phyloP scores from a whole-genome alignment of 1,140 invertebrate genomes.

The Thrips palmi region DNA sequence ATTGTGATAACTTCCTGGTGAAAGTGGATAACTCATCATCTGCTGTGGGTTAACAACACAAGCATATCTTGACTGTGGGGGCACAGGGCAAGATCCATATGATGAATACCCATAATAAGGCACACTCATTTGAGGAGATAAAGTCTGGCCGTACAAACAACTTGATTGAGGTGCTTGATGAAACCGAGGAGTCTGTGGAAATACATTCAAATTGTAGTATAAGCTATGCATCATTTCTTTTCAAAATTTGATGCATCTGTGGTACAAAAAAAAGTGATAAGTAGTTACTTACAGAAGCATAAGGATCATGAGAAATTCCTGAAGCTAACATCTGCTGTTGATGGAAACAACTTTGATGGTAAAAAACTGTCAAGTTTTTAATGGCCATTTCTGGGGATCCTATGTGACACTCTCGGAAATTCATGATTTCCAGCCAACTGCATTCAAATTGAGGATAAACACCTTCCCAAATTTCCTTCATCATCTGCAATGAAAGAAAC shows the following conservation, averaged over 20 bases:
- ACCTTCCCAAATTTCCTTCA: constrained; percentile 35
- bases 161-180: constrained; percentile 1
- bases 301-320: background rate
- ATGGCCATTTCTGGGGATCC: constrained; percentile 35
- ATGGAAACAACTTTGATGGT: constrained; percentile 13
- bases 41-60: constrained; percentile 16
- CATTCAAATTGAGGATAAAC: constrained; percentile 27
- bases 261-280: background rate
- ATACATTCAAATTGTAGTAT: background rate
- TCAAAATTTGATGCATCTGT: background rate
- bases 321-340: constrained; percentile 3
- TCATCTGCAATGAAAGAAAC: constrained; percentile 22
- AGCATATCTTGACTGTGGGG: constrained; percentile 7
- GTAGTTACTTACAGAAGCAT: background rate
- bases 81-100: constrained; percentile 6
- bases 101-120: too few relatives aligned
- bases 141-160: constrained; percentile 9
- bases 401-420: constrained; percentile 41
- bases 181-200: constrained; percentile 5
- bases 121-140: too few relatives aligned
- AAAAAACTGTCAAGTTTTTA: constrained; percentile 26
- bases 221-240: too few relatives aligned
- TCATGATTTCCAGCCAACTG: constrained; percentile 43
- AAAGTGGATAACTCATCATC: constrained; percentile 20
- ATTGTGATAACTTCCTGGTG: constrained; percentile 10